Evolutionary conservation across 1,140 invertebrate species (phyloP), one percentile per base, ranked within the genome.

Genomic region (Drosophila parabipectinata): DNA sequence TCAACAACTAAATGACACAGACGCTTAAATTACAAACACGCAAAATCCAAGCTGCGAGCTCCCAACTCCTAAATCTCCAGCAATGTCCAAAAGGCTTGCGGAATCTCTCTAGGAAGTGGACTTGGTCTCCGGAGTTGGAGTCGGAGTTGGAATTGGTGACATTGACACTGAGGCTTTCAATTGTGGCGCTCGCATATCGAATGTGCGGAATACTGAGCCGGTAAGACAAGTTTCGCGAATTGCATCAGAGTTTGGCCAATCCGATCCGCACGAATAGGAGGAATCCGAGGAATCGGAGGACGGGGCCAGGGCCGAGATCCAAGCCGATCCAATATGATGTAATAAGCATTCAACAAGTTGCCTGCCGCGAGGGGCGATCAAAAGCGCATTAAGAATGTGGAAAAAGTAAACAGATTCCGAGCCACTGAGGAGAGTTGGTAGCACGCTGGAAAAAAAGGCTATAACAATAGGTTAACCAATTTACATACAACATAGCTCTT

Each of bases 81-180:
- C 75, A 15, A 8, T 9, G 14, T 10, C 34, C 10, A 37, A 37
- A 37, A 37, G 50, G 3, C 8, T 32, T 3, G 32, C 32, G 1
- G 55, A 66, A 61, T 62, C 64, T 39, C 54, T 59, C 73, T 56
- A 68, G 72, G 72, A 76, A 67, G 62, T 68, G 62, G 50, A 54
- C 57, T 56, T 63, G 41, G 26, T 28, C 26, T 28, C 26, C 26
- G 26, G 41, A 41, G 39, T 44, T 44, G 14, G 39, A 44, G 14
- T 44, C 6, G 41, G 14, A 44, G 41, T 18, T 9, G 41, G 50
- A 50, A 41, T 56, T 63, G 74, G 54, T 81, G 83, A 88, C 83
- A 88, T 88, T 88, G 83, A 88, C 83, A 88, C 83, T 88, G 83
- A 88, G 72, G 72, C 78, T 87, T 88, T 87, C 75, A 83, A 82